Evolutionary conservation across 2,113 vertebrate genomes (phyloP).

Genomic region (Mionectes macconnelli): DNA sequence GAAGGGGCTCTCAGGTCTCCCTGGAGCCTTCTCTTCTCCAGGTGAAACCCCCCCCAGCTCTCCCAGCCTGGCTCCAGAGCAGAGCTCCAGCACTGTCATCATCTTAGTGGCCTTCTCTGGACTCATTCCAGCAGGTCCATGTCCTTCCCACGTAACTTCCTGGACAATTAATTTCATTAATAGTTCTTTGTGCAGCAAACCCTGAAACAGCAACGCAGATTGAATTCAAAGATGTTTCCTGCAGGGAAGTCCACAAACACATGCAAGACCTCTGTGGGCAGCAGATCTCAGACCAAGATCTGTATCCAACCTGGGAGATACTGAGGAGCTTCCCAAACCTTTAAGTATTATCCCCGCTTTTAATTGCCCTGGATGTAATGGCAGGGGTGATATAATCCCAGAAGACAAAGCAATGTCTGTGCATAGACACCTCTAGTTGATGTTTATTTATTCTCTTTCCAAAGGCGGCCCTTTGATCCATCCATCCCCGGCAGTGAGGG

Average conservation of each 20-base stretch:
- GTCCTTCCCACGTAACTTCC: not conserved
- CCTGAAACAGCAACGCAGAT: rapidly evolving
- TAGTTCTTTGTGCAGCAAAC: not conserved
- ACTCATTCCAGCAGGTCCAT: not conserved
- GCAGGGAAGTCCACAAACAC: not conserved
- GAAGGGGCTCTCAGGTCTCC: not conserved
- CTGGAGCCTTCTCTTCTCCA: not conserved
- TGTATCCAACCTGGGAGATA: not conserved
- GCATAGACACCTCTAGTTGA: not conserved
- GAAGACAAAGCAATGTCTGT: not conserved
- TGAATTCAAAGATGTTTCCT: not conserved
- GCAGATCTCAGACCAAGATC: not conserved
- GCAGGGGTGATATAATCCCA: not conserved
- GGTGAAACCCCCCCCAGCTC: not conserved
- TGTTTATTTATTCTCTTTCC: not conserved
- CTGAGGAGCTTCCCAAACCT: not conserved
- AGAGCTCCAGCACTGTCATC: not conserved
- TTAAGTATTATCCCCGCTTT: not conserved
- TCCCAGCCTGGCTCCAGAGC: not conserved
- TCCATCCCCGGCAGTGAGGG: not conserved
- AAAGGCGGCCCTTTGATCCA: not conserved
- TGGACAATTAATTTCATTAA: not conserved
- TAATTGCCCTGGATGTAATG: not conserved
- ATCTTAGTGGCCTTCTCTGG: not conserved
- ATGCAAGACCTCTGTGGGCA: rapidly evolving